Base-by-base conservation (phyloP, 2,113 vertebrate species). In the Fukomys damarensis region DNA sequence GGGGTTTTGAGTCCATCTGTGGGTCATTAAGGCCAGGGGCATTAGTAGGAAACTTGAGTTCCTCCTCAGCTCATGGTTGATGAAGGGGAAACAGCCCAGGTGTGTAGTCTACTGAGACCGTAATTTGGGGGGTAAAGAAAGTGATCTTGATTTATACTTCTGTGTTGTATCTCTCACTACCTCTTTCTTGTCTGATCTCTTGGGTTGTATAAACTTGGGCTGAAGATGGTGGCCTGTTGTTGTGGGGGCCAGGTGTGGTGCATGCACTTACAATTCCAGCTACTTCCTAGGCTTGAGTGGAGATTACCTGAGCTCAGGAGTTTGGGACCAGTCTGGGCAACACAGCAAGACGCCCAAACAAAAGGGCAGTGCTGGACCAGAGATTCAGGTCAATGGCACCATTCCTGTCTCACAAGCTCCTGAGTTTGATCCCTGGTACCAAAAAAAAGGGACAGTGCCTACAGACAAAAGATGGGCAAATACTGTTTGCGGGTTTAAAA, bases 141-240 rank as follows among this genome's bases (percentile, higher is more conserved):
- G 30, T 77, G 58, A 72, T 74, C 38, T 80, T 94, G 63, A 30
- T 52, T 38, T 79, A 32, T 88, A 49, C 43, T 70, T 43, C 93
- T 56, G 38, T 35, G 11, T 63, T 16, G 1, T 88, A 56, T 61
- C 65, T 94, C 24, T 3, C 87, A 46, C 85, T 96, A 72, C 96
- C 82, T 96, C 90, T 94, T 95, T 38, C n/a, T 97, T 92, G 80
- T 43, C 81, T 96, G 83, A 77, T 84, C 61, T 92, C 35, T 85
- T 83, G 79, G 74, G 20, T 87, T 91, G n/a, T 58, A 12, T 77
- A 94, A 19, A 94, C 35, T 82, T 89, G 58, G 17, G 22, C 87
- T 88, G 56, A 65, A 96, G 82, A 68, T 66, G 41, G 56, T 86
- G 35, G 26, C n/a, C 26, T 11, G 76, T 70, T 32, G 77, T 35